Conservation (phyloP, 2,888 invertebrate species). For the Drosophila testacea region DNA sequence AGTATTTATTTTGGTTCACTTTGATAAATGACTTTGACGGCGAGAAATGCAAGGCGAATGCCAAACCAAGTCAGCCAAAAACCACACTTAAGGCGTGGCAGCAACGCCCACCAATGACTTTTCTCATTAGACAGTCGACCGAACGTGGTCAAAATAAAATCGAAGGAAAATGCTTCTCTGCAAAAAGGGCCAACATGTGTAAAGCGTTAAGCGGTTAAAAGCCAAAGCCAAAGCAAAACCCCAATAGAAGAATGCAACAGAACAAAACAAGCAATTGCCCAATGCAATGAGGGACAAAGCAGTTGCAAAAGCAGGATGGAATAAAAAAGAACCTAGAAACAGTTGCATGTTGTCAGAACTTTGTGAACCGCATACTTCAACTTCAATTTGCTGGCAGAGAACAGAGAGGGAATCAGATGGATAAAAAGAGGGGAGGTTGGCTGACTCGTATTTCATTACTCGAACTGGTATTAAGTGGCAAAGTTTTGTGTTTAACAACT, state of each 20-base stretch:
- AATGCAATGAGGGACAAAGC: slow-evolving; percentile 55
- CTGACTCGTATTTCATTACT: slow-evolving; percentile 78
- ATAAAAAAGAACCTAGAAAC: slow-evolving; percentile 41
- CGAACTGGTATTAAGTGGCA: slow-evolving; percentile 80
- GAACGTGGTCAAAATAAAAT: slow-evolving; percentile 64
- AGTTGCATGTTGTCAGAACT: slow-evolving; percentile 72
- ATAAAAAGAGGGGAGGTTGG: slow-evolving; percentile 18
- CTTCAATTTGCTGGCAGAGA: slow-evolving; percentile 65
- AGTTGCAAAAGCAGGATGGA: slow-evolving; percentile 35
- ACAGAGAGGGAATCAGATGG: not conserved
- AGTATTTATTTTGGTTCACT: slow-evolving; percentile 60
- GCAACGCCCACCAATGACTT: slow-evolving; percentile 61
- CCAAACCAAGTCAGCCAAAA: slow-evolving; percentile 27
- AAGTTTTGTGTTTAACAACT: slow-evolving; percentile 80
- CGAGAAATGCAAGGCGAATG: slow-evolving; percentile 24
- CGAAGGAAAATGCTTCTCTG: slow-evolving; percentile 48
- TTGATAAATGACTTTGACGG: slow-evolving; percentile 73
- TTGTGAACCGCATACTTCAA: slow-evolving; percentile 75
- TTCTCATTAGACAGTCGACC: slow-evolving; percentile 70
- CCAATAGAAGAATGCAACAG: slow-evolving; percentile 20
- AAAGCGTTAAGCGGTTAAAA: slow-evolving; percentile 54
- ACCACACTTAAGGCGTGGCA: slow-evolving; percentile 51
- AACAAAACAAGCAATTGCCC: slow-evolving; percentile 70
- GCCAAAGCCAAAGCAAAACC: slow-evolving; percentile 14
- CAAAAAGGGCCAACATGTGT: slow-evolving; percentile 60